A percentile compares a stretch with the other conserved stretches of the same genome.
phyloP scores from a whole-genome alignment of 2,113 vertebrate genomes.

The Mormyrus iriodes region DNA sequence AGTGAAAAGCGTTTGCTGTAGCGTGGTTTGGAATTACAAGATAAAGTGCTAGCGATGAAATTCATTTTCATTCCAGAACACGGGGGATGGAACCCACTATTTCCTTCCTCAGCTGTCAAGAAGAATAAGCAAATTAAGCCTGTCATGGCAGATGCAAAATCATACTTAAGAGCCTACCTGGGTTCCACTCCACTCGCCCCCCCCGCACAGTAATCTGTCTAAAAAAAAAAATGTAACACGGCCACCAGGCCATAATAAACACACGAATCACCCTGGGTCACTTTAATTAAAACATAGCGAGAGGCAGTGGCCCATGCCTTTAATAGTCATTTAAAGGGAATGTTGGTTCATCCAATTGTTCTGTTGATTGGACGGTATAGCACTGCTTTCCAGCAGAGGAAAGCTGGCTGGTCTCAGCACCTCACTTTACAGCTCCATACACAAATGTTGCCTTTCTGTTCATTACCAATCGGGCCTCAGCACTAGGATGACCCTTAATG shows the following conservation, averaged over 20 bases:
- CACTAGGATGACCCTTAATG: neutral
- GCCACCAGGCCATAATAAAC: slow-evolving; percentile 11
- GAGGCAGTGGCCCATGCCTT: neutral
- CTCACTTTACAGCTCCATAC: neutral
- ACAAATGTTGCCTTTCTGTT: neutral
- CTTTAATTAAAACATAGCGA: slow-evolving; percentile 26
- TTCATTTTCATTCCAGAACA: neutral
- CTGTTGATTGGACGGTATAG: slow-evolving; percentile 24
- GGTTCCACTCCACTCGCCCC: neutral
- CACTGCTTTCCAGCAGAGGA: neutral
- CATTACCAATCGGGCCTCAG: neutral
- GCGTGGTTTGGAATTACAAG: neutral
- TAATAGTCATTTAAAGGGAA: slow-evolving; percentile 26
- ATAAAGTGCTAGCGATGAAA: neutral
- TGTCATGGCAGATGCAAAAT: slow-evolving; percentile 9
- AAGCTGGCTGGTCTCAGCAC: neutral
- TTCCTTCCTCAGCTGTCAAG: neutral
- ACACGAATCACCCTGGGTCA: slow-evolving; percentile 20
- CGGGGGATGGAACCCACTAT: neutral
- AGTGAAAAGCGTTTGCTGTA: neutral
- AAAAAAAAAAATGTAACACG: neutral
- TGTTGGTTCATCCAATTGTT: slow-evolving; percentile 24
- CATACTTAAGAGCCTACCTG: slow-evolving; percentile 10
- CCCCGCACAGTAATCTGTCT: neutral
- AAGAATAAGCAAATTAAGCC: slow-evolving; percentile 13